These are phyloP conservation scores for Kryptolebias marmoratus DNA, from an alignment of 2,113 vertebrate genomes.

Conservation along the genomic window DNA sequence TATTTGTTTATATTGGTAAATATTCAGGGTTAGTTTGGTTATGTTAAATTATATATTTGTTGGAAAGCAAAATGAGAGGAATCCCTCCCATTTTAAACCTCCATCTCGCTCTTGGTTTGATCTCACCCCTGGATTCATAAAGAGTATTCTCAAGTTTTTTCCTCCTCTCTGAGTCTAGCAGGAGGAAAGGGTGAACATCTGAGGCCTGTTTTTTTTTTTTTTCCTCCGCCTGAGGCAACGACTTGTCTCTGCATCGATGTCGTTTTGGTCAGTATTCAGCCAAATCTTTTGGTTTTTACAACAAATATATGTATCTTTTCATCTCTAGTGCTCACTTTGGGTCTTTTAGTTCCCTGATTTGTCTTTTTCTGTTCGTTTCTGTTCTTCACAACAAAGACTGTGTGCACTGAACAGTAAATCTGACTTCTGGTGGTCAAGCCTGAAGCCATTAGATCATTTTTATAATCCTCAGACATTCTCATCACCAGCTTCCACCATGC, in stretches of 20 bases:
- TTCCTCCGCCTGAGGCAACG: slow-evolving; percentile 31
- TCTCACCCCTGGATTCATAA: slow-evolving; percentile 18
- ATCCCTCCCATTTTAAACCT: neutral
- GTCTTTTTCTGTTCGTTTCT: neutral
- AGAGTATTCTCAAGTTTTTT: slow-evolving; percentile 41
- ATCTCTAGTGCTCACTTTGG: neutral
- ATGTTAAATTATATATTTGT: too few species aligned
- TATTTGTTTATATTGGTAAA: too few species aligned
- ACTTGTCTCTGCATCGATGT: slow-evolving; percentile 31
- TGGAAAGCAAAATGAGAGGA: too few species aligned
- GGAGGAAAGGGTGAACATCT: slow-evolving; percentile 21
- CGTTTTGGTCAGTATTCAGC: neutral
- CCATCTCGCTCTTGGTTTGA: neutral
- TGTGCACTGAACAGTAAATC: slow-evolving; percentile 19
- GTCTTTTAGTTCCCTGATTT: neutral
- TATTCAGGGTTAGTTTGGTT: too few species aligned
- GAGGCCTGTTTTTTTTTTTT: slow-evolving; percentile 6
- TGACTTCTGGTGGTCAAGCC: slow-evolving; percentile 39
- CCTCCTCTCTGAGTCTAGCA: neutral
- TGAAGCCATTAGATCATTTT: slow-evolving; percentile 38
- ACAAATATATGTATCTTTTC: neutral
- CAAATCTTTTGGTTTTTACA: neutral
- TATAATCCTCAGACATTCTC: slow-evolving; percentile 39
- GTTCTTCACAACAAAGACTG: slow-evolving; percentile 3
- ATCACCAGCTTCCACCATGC: slow-evolving; percentile 6